Evolutionary conservation across 2,797 vertebrate genomes (phyloP).

Genomic region (Sternotherus odoratus): DNA sequence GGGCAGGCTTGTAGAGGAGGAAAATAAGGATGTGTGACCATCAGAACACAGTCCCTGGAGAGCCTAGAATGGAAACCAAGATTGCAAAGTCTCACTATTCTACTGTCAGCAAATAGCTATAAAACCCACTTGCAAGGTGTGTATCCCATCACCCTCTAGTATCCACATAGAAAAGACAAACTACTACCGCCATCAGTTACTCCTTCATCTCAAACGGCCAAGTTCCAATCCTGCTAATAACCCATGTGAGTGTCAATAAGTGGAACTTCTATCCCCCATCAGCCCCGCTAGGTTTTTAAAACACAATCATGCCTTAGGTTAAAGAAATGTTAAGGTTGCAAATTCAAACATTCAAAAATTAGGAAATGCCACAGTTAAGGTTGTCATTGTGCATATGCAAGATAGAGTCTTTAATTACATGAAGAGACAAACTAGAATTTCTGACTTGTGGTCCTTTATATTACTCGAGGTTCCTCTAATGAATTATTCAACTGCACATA

Average conservation of each 20-base stretch:
- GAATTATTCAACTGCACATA: slow-evolving; percentile 47
- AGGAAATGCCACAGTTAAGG: neutral
- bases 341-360: neutral
- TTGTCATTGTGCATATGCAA: neutral
- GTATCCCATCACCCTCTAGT: neutral
- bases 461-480: slow-evolving; percentile 3
- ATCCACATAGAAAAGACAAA: neutral
- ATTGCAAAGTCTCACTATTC: fast-evolving
- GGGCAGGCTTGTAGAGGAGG: neutral
- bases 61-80: neutral
- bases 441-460: neutral
- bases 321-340: neutral
- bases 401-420: neutral
- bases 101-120: neutral
- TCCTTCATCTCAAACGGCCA: neutral
- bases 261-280: neutral
- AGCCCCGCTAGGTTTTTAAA: neutral
- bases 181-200: neutral
- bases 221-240: neutral
- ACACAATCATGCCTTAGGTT: neutral
- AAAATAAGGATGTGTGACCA: neutral
- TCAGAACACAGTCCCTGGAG: neutral
- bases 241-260: neutral
- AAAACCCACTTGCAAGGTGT: neutral
- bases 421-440: neutral